Evolutionary conservation across 2,113 vertebrate genomes (phyloP).

Genomic region (Papio anubis): DNA sequence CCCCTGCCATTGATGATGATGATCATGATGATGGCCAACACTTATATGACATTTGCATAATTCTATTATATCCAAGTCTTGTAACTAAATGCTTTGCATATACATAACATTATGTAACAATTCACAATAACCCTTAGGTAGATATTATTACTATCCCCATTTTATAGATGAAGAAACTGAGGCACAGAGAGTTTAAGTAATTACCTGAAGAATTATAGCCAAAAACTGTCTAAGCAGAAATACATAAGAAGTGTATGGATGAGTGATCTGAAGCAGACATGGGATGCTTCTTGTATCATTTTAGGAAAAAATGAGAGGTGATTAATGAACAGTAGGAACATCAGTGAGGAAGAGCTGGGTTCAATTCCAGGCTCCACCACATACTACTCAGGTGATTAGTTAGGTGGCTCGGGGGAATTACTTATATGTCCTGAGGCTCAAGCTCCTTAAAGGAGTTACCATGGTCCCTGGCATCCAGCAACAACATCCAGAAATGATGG

Average conservation of each 20-base stretch:
- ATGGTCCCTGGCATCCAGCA: neutral
- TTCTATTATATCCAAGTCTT: neutral
- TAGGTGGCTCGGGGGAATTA: neutral
- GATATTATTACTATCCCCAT: neutral
- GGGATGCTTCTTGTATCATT: neutral
- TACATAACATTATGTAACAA: conserved; percentile 1
- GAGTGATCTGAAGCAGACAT: neutral
- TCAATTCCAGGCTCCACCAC: neutral
- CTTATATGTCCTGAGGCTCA: neutral
- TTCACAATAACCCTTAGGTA: neutral
- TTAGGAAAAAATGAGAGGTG: neutral
- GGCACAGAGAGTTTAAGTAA: neutral
- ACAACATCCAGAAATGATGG: neutral
- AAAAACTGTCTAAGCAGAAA: neutral
- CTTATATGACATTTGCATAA: neutral
- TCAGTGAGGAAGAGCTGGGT: neutral
- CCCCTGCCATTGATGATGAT: neutral
- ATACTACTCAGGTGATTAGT: neutral
- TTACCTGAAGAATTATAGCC: neutral
- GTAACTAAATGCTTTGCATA: neutral
- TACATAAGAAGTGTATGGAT: neutral
- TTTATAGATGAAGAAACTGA: conserved; percentile 14
- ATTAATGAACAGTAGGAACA: neutral
- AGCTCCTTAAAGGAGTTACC: neutral
- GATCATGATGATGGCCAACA: neutral